Evolutionary conservation across 2,113 vertebrate genomes (phyloP), one percentile per base, ranked within the genome.

Genomic region (Orycteropus afer): DNA sequence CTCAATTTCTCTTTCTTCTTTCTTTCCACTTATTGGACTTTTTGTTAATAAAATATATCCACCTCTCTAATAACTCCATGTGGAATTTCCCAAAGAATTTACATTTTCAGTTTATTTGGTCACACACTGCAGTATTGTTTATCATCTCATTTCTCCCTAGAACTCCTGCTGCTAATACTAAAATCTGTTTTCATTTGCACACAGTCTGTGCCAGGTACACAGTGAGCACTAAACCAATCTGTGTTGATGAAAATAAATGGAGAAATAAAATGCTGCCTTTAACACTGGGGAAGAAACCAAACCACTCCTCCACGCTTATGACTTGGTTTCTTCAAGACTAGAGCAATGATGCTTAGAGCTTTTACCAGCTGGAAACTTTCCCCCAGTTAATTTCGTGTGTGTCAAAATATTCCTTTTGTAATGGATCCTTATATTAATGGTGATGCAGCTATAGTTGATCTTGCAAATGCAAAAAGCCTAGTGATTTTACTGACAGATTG

Each of bases 171-270:
- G 78, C 67, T 85, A 88, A 94, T 71, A 49, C 71, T 47, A 51
- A 51, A 95, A 92, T 94, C 71, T 93, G 78, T 90, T 94, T 96
- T 89, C 92, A 51, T 85, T 93, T 94, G 74, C 23, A 86, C 32
- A 34, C 51, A 59, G 67, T 73, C 78, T 96, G 63, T 90, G 49
- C 81, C n/a, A 69, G 65, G 47, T 71, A 81, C 69, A 80, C 34
- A 73, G 65, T 57, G 82, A 61, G 40, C 78, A 53, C 34, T 85
- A 77, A 95, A 73, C 37, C 40, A 92, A 71, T 57, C 47, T 65
- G 57, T 42, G 45, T 17, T 91, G 65, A 90, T 85, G 65, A 88
- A 86, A 93, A 77, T 80, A 59, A 80, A 88, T 73, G 65, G 22
- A 23, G 51, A 69, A 82, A 42, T 65, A 77, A 73, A 67, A 71